Percentiles rank a stretch among this genome's conserved stretches.
These are phyloP conservation scores for Serripes groenlandicus DNA, from an alignment of 2,888 invertebrate species.

Conservation along the genomic window DNA sequence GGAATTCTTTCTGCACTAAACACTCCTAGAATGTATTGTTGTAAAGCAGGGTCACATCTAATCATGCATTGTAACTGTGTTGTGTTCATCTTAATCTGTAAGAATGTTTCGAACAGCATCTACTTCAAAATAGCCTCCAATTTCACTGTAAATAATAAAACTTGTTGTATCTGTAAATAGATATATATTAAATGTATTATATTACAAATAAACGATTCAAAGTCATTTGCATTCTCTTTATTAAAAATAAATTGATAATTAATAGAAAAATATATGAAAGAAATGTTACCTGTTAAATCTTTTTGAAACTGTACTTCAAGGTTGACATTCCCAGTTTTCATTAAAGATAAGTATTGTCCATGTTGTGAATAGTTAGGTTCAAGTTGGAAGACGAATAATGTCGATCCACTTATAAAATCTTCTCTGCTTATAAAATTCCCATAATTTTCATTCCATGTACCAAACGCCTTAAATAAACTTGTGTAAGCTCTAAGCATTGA, in stretches of 20 bases:
- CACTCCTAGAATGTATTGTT: neutral
- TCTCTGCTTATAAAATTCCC: constrained; percentile 33
- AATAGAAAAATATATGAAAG: too few relatives aligned
- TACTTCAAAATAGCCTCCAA: constrained; percentile 49
- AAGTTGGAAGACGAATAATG: constrained; percentile 33
- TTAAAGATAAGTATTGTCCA: constrained; percentile 33
- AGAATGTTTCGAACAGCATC: constrained; percentile 46
- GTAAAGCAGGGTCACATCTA: constrained; percentile 17
- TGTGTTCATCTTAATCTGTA: constrained; percentile 35
- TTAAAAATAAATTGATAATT: too few relatives aligned
- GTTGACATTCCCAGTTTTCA: constrained; percentile 39
- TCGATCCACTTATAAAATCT: constrained; percentile 19
- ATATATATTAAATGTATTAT: too few relatives aligned
- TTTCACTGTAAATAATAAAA: constrained; percentile 46
- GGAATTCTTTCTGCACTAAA: constrained; percentile 8
- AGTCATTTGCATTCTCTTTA: too few relatives aligned
- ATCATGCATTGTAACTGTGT: constrained; percentile 33
- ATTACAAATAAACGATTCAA: too few relatives aligned
- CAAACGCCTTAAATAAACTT: constrained; percentile 11
- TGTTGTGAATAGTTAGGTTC: constrained; percentile 29
- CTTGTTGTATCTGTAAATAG: constrained; percentile 32
- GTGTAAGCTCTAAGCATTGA: constrained; percentile 26
- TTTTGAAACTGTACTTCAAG: constrained; percentile 45
- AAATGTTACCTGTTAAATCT: constrained; percentile 17
- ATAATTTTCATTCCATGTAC: constrained; percentile 15